Conservation (phyloP, 2,888 invertebrate species). For the Leucophenga montana region DNA sequence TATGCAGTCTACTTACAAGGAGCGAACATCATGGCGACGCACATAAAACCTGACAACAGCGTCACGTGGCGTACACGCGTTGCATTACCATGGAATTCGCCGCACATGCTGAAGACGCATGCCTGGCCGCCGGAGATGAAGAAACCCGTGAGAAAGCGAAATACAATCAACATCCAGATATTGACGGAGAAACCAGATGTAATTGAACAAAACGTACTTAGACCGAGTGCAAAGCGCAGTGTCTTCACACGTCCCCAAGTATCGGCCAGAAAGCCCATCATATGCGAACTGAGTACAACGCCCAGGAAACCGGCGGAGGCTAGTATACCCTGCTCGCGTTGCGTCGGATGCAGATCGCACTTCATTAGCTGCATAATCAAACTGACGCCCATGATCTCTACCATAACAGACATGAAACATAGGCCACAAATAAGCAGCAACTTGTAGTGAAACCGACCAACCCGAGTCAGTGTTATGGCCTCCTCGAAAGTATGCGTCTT, state of each 20-base stretch:
- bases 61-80: slow-evolving; percentile 76
- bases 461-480: slow-evolving; percentile 73
- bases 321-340: slow-evolving; percentile 78
- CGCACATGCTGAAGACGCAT: slow-evolving; percentile 77
- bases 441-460: slow-evolving; percentile 78
- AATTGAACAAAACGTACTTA: slow-evolving; percentile 76
- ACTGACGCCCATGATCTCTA: slow-evolving; percentile 79
- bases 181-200: slow-evolving; percentile 78
- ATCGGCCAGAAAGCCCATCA: slow-evolving; percentile 88
- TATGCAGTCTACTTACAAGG: slow-evolving; percentile 71
- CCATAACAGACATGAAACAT: slow-evolving; percentile 80
- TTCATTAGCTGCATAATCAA: slow-evolving; percentile 80
- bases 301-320: slow-evolving; percentile 80
- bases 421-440: slow-evolving; percentile 78
- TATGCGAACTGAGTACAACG: slow-evolving; percentile 82
- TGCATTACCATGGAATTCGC: slow-evolving; percentile 76
- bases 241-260: slow-evolving; percentile 80
- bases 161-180: slow-evolving; percentile 76
- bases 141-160: slow-evolving; percentile 80
- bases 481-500: slow-evolving; percentile 66
- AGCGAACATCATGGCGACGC: slow-evolving; percentile 75
- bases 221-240: slow-evolving; percentile 74
- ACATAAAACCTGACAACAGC: slow-evolving; percentile 76
- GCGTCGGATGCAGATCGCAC: slow-evolving; percentile 79
- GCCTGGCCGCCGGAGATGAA: slow-evolving; percentile 75